Percentiles rank a stretch among this genome's conserved stretches.
phyloP scores from a whole-genome alignment of 2,888 invertebrate species.

The Drosophila nr. perissopoda region DNA sequence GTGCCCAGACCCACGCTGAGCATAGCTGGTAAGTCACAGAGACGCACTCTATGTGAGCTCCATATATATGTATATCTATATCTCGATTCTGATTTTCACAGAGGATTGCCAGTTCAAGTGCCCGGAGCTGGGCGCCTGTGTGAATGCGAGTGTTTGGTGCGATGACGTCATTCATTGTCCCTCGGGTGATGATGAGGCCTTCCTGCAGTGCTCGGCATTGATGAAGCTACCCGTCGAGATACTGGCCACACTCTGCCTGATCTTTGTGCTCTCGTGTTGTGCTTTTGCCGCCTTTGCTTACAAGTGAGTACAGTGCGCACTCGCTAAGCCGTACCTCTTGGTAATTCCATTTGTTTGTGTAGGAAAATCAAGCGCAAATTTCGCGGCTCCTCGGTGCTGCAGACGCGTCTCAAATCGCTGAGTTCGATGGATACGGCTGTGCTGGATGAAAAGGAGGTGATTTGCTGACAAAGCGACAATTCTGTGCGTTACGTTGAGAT shows the following conservation, averaged over 20 bases:
- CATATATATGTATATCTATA: background rate
- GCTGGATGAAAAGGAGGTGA: slow-evolving; percentile 94
- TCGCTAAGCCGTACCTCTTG: background rate
- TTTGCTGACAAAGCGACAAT: slow-evolving; percentile 98
- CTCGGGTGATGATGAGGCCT: slow-evolving; percentile 91
- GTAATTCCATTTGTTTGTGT: background rate
- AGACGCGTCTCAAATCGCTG: slow-evolving; percentile 92
- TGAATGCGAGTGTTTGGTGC: slow-evolving; percentile 92
- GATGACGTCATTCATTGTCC: slow-evolving; percentile 92
- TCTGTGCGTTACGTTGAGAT: slow-evolving; percentile 96
- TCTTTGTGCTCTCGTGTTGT: slow-evolving; percentile 85
- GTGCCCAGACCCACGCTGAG: slow-evolving; percentile 86
- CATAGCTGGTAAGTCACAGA: slow-evolving; percentile 80
- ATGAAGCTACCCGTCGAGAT: slow-evolving; percentile 91
- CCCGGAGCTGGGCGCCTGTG: slow-evolving; percentile 92
- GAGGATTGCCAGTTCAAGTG: slow-evolving; percentile 92
- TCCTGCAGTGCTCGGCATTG: slow-evolving; percentile 91
- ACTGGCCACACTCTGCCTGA: slow-evolving; percentile 87
- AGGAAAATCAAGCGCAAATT: slow-evolving; percentile 87
- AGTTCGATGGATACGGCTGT: slow-evolving; percentile 91
- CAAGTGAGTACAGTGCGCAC: slow-evolving; percentile 84
- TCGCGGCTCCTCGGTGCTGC: slow-evolving; percentile 90
- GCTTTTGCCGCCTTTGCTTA: slow-evolving; percentile 85
- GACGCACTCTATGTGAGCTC: background rate
- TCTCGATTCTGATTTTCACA: slow-evolving; percentile 70